A percentile compares a stretch with the other conserved stretches of the same genome.
Evolutionary conservation across 2,113 vertebrate species (phyloP).

Genomic region (sheep (Ovis aries)): ARS-UI_Ramb_v3.0 NC_056054.1:243170001-243170500

Average conservation of each 20-base stretch:
- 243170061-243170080: neutral
- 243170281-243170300: neutral
- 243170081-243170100: neutral
- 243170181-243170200: neutral
- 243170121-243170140: neutral
- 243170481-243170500: neutral
- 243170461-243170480: neutral
- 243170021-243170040: neutral
- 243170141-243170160: neutral
- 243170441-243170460: neutral
- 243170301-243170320: neutral
- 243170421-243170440: neutral
- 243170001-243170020: neutral
- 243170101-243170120: neutral
- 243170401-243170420: neutral
- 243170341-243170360: neutral
- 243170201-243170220: neutral
- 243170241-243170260: neutral
- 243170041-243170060: neutral
- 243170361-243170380: neutral
- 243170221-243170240: neutral
- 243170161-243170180: neutral
- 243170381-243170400: neutral
- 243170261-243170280: rapidly evolving
- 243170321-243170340: neutral